These are phyloP conservation scores for Noctua pronuba DNA, from an alignment of 2,888 invertebrate genomes.

Conservation along the genomic window DNA sequence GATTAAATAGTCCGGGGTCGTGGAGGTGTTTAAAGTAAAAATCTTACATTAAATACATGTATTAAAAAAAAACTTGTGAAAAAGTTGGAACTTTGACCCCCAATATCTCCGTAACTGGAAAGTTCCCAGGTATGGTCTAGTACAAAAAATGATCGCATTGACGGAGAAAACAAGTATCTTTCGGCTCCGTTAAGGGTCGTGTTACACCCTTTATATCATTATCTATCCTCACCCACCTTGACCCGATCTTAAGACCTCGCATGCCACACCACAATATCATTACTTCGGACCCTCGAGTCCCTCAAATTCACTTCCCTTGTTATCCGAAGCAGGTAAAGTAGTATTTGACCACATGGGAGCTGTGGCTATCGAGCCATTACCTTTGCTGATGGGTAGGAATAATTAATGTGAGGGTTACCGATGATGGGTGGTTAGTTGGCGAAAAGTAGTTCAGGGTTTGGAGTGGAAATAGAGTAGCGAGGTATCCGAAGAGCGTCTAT, in stretches of 20 bases:
- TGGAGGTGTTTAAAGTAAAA: too few species aligned
- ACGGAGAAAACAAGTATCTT: too few species aligned
- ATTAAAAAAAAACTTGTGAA: too few species aligned
- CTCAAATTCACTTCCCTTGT: constrained; percentile 66
- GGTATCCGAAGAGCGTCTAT: background rate
- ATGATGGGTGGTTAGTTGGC: constrained; percentile 46
- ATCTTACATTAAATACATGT: too few species aligned
- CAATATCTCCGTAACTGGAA: too few species aligned
- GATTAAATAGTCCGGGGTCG: too few species aligned
- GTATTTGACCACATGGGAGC: constrained; percentile 62
- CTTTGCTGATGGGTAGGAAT: constrained; percentile 54
- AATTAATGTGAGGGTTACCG: constrained; percentile 57
- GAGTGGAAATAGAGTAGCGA: constrained; percentile 34
- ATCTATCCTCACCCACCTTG: constrained; percentile 21
- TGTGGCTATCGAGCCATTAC: constrained; percentile 62
- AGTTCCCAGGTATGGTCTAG: too few species aligned
- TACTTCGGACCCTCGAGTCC: constrained; percentile 67
- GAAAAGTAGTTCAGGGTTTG: constrained; percentile 21
- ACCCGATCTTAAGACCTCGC: constrained; percentile 55
- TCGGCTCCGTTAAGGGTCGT: too few species aligned
- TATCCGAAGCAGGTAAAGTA: constrained; percentile 56
- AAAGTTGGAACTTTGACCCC: too few species aligned
- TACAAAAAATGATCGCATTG: too few species aligned
- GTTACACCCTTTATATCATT: too few species aligned
- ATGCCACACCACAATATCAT: constrained; percentile 68